Percentiles rank a stretch among this genome's conserved stretches.
Conservation (phyloP, 2,888 invertebrate genomes). For the Stegophylla sp. region DNA sequence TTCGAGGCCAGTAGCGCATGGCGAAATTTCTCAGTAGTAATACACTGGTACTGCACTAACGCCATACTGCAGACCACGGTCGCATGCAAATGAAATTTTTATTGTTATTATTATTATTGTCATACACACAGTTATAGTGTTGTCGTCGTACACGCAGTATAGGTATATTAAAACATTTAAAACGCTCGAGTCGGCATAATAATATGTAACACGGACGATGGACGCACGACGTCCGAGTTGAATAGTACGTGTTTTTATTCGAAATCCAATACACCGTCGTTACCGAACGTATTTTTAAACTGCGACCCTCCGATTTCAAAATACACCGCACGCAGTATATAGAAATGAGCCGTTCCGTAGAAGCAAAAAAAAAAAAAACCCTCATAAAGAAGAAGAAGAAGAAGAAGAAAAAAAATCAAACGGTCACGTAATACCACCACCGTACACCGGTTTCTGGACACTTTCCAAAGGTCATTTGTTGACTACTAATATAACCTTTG, state of each 20-base stretch:
- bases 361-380: not conserved
- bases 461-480: slow-evolving; percentile 33
- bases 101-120: not conserved
- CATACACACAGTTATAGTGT: not conserved
- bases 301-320: slow-evolving; percentile 4
- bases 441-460: slow-evolving; percentile 23
- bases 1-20: not conserved
- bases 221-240: not conserved
- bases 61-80: not conserved
- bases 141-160: too few relatives aligned
- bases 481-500: slow-evolving; percentile 27
- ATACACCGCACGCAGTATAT: not conserved
- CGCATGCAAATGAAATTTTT: not conserved
- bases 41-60: not conserved
- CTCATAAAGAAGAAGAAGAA: too few relatives aligned
- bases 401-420: slow-evolving; percentile 28
- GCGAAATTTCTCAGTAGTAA: not conserved
- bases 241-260: not conserved
- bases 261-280: not conserved
- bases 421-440: slow-evolving; percentile 16
- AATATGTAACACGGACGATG: too few relatives aligned
- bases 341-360: not conserved
- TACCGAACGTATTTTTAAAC: slow-evolving; percentile 38
- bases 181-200: not conserved
- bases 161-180: too few relatives aligned